Evolutionary conservation across 2,797 vertebrate genomes (phyloP), one percentile per base, ranked within the genome.

Genomic region (Acanthurus tractus): DNA sequence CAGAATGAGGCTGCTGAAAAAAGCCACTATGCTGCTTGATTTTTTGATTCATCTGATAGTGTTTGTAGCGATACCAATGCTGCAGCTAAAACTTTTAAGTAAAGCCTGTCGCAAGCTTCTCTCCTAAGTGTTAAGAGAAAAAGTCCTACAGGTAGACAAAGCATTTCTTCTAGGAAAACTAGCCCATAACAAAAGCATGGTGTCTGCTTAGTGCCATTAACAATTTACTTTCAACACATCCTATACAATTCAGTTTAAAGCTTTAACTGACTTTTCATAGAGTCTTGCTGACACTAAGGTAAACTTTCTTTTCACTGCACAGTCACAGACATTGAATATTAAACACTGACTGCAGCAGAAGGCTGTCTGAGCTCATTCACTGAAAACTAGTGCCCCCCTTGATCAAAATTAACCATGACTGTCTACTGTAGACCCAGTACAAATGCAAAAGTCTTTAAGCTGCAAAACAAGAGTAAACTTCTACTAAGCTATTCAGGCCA

Each of bases 141-240:
- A 63, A 34, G 46, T 23, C 50, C 34, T 42, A 58, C 46, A 54
- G 17, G 70, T 18, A n/a, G 50, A 44, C 38, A 48, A 2, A 45
- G 5, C 25, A 44, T 44, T 66, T 76, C 42, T 68, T 81, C 22
- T 22, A 20, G 56, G 63, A 46, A 72, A 46, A 69, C 55, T 10
- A 9, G 50, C 12, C 38, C 9, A 5, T 48, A 12, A 45, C n/a
- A 50, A 25, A 25, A 20, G 29, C 23, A 18, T 58, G 18, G 29
- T 18, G 36, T 54, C 54, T 34, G 59, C 38, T 48, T 11, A 53
- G 49, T 52, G 72, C 63, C 46, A 11, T 38, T 25, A 23, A 45
- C 18, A 22, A 17, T 25, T 49, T 12, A 15, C 17, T 57, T 17
- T 63, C 12, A 9, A 40, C 38, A 40, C 9, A 2, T 40, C 11